Evolutionary conservation across 2,888 invertebrate species (phyloP), one percentile per base, ranked within the genome.

Genomic region (Horisme vitalbata): DNA sequence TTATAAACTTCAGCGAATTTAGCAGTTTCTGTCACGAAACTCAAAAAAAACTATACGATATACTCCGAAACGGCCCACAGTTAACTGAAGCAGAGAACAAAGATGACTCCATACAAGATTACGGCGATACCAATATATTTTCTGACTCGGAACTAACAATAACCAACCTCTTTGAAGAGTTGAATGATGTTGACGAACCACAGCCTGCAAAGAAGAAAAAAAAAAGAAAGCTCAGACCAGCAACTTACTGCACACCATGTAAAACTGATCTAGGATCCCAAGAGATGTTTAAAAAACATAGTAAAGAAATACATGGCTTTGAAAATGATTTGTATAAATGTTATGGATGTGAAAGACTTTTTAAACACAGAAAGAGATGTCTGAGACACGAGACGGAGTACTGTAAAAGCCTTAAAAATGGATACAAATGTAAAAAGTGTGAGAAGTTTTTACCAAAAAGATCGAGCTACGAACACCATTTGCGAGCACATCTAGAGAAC

Each of bases 341-440:
- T 59, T 88, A 82, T 45, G 88, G 88, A 0, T 89, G 88, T 41
- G 79, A 79, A 1, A 84, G 80, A 56, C 56, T 63, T 1, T 85
- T 82, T 47, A 78, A 72, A 60, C 76, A 58, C 21, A 57, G 69
- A 7, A 81, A 78, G 52, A 61, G 68, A 0, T 60, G 85, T 0
- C 49, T 75, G 0, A 65, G 74, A 0, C 88, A 88, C 33, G 88
- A 87, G 53, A 46, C 60, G 0, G 69, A 75, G 7, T 80, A 73
- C 41, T 88, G 88, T 59, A 83, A 80, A 66, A 74, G 66, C 0
- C 53, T 88, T 0, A 79, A 77, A 61, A 72, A 81, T 55, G 87
- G 86, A 0, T 85, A 82, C 45, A 78, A 80, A 45, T 87, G 89
- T 59, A 14, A 11, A n/a, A 36, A 71, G 2, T 88, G 88, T 53